phyloP scores from a whole-genome alignment of 1,140 invertebrate genomes.

The Homalodisca vitripennis region DNA sequence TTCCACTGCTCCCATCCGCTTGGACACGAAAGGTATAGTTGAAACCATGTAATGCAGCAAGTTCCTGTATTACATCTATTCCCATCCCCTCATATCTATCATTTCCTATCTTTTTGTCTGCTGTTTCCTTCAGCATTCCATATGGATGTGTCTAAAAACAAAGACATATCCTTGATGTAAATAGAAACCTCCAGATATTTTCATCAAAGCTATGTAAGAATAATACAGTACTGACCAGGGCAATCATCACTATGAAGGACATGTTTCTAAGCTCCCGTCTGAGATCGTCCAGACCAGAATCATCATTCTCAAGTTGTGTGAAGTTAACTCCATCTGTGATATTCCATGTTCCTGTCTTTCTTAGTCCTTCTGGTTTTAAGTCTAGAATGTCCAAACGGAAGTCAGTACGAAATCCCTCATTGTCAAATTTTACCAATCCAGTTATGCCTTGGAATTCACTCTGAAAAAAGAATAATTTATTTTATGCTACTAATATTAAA shows the following conservation, averaged over 20 bases:
- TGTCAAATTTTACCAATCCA: constrained; percentile 80
- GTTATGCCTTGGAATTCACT: constrained; percentile 73
- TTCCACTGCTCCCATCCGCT: constrained; percentile 71
- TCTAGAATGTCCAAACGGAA: constrained; percentile 78
- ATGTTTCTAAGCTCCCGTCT: constrained; percentile 66
- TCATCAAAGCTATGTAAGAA: background rate
- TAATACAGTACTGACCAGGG: constrained; percentile 51
- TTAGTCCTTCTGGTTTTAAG: constrained; percentile 62
- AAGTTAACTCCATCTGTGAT: constrained; percentile 34
- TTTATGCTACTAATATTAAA: too few species aligned
- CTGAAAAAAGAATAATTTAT: constrained; percentile 48
- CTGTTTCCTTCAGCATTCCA: constrained; percentile 78
- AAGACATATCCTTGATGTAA: too few species aligned
- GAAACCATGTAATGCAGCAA: constrained; percentile 74
- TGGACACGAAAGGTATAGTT: constrained; percentile 83
- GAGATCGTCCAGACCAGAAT: background rate
- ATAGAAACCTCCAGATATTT: too few species aligned
- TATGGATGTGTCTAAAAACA: constrained; percentile 69
- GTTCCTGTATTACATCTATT: constrained; percentile 75
- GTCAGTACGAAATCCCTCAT: constrained; percentile 78
- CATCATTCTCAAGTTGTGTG: background rate
- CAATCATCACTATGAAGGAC: constrained; percentile 81
- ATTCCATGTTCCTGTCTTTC: constrained; percentile 68
- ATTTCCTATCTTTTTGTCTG: constrained; percentile 68
- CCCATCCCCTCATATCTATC: constrained; percentile 80